A percentile compares a stretch with the other conserved stretches of the same genome.
These are phyloP conservation scores for Campoletis raptor DNA, from an alignment of 2,888 invertebrate species.

Conservation along the genomic window DNA sequence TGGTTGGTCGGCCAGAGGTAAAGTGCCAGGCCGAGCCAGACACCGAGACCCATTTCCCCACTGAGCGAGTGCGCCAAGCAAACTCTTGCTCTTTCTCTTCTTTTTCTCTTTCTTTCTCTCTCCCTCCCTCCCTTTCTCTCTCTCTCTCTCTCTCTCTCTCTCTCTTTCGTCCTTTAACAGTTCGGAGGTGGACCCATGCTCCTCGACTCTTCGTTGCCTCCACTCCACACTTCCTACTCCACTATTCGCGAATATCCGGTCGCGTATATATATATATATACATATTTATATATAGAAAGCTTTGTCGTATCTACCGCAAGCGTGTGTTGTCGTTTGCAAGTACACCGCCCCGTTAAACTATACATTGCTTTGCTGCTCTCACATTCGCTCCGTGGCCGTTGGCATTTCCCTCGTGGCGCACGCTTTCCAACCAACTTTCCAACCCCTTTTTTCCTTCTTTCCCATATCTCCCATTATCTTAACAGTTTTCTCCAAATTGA, in stretches of 20 bases:
- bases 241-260: constrained; percentile 64
- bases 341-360: constrained; percentile 20
- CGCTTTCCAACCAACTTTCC: constrained; percentile 50
- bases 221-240: constrained; percentile 63
- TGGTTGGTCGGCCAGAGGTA: constrained; percentile 70
- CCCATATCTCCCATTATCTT: neutral
- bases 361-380: neutral
- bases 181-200: constrained; percentile 50
- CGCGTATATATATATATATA: constrained; percentile 5
- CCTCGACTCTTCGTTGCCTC: constrained; percentile 54
- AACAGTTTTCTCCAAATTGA: neutral
- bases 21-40: constrained; percentile 78
- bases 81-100: constrained; percentile 56
- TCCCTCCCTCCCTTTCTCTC: constrained; percentile 34
- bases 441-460: constrained; percentile 21
- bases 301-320: constrained; percentile 13
- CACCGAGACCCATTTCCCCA: constrained; percentile 77
- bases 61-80: constrained; percentile 69
- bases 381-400: constrained; percentile 30
- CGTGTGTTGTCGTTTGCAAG: constrained; percentile 41
- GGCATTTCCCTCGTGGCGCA: constrained; percentile 58
- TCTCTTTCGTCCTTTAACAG: constrained; percentile 43
- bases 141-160: constrained; percentile 38
- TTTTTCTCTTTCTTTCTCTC: constrained; percentile 33
- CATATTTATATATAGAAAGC: neutral